Evolutionary conservation across 2,113 vertebrate genomes (phyloP).

Genomic region (Paracanthobrama guichenoti): DNA sequence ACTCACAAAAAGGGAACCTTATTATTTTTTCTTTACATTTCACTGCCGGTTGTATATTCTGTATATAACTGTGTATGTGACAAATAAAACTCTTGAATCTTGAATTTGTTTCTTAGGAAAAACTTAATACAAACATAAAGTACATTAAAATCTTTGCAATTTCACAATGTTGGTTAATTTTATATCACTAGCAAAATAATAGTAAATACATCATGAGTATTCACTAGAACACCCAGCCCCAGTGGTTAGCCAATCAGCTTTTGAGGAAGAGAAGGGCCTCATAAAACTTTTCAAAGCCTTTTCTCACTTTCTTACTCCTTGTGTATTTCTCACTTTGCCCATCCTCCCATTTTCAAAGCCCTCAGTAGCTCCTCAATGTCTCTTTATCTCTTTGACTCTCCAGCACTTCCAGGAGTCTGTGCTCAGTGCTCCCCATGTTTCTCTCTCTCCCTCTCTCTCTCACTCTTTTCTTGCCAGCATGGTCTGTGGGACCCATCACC

Average conservation of each 20-base stretch:
- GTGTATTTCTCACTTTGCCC: neutral
- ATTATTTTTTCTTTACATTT: too few relatives aligned
- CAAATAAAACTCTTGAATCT: too few relatives aligned
- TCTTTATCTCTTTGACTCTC: neutral
- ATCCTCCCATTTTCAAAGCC: conserved; percentile 20
- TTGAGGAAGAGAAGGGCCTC: conserved; percentile 13
- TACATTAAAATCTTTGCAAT: neutral
- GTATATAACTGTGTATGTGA: too few relatives aligned
- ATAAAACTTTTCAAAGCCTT: conserved; percentile 21
- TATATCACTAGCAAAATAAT: neutral
- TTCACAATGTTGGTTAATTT: neutral
- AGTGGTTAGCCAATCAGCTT: neutral
- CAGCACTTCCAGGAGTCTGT: conserved; percentile 22
- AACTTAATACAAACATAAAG: neutral
- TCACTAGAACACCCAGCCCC: neutral
- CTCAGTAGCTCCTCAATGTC: conserved; percentile 6
- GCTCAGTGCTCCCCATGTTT: conserved; percentile 4
- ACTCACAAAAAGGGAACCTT: neutral
- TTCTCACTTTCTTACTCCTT: neutral
- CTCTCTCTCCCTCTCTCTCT: conserved; percentile 3
- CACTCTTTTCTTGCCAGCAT: neutral
- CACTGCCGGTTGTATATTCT: too few relatives aligned
- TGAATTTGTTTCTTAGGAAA: neutral
- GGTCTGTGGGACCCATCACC: conserved; percentile 32
- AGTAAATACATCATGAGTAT: neutral